phyloP scores from a whole-genome alignment of 2,113 vertebrate genomes.

The Brachyhypopomus gauderio region DNA sequence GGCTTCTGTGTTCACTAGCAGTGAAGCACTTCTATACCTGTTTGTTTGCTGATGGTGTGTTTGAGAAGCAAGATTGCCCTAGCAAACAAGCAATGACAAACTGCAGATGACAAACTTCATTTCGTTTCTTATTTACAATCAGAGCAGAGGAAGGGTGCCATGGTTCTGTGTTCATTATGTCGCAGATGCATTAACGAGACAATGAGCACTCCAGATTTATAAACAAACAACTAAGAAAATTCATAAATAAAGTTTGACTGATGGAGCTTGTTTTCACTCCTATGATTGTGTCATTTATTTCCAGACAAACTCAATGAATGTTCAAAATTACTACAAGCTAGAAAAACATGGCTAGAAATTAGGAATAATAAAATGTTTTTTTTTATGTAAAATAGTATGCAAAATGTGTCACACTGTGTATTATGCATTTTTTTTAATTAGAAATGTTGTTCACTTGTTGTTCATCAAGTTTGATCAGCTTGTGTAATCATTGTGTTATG shows the following conservation, averaged over 20 bases:
- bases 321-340: background rate
- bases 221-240: background rate
- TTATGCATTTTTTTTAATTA: no score
- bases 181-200: background rate
- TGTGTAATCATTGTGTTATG: no score
- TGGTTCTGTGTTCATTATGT: conserved; percentile 7
- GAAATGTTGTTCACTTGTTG: no score
- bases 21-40: background rate
- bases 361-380: background rate
- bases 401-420: no score
- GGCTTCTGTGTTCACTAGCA: background rate
- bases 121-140: conserved; percentile 35
- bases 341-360: background rate
- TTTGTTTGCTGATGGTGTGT: background rate
- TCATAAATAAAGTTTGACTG: conserved; percentile 10
- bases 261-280: background rate
- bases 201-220: background rate
- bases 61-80: background rate
- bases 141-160: background rate
- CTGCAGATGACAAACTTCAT: conserved; percentile 30
- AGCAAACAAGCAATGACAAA: no score
- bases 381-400: no score
- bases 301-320: background rate
- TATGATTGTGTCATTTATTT: conserved; percentile 32
- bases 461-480: no score